Base-by-base conservation (phyloP, 2,888 invertebrate species). In the Boloria selene region DNA sequence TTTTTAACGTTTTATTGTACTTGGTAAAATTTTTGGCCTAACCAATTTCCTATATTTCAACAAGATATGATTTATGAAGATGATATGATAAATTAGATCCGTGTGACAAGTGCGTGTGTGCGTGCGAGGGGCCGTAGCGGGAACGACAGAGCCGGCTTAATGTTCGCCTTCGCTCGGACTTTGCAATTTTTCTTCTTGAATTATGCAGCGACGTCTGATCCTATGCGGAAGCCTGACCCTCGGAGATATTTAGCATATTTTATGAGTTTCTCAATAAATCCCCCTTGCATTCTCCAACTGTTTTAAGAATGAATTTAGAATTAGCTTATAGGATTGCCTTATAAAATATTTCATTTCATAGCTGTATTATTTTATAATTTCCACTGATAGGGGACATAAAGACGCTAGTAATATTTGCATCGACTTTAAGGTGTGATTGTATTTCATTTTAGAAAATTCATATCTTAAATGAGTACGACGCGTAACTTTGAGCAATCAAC, bases 151-250 rank as follows among this genome's bases (percentile, higher is more conserved):
- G 45, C 52, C 47, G 55, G 60, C 53, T 56, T 56, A 56, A 65
- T 65, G 17, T 22, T 50, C 60, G 63, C 22, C 55, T 61, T 52
- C 56, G 22, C 65, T 74, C 66, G 73, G 75, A 74, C 73, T 70
- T 73, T 68, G 54, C 72, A 68, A 73, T 73, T 72, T 73, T 74
- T 73, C 72, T 71, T 68, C 65, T 63, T 72, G 74, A 75, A 72
- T 74, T 74, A 74, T 70, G 17, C 50, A 54, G 42, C 54, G 52
- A 61, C 49, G 61, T 56, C 51, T 58, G 60, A 44, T 62, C 52
- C 61, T 44, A 49, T 45, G 54, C 51, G 51, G 54, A 26, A 17
- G 47, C 26, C 26, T 17, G 47, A 60, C 44, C 45, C 53, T 16
- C 65, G 68, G 71, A 69, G 66, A 66, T 71, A 68, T 70, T 73